Evolutionary conservation across 2,888 invertebrate genomes (phyloP), one percentile per base, ranked within the genome.

Genomic region (Macaria notata): DNA sequence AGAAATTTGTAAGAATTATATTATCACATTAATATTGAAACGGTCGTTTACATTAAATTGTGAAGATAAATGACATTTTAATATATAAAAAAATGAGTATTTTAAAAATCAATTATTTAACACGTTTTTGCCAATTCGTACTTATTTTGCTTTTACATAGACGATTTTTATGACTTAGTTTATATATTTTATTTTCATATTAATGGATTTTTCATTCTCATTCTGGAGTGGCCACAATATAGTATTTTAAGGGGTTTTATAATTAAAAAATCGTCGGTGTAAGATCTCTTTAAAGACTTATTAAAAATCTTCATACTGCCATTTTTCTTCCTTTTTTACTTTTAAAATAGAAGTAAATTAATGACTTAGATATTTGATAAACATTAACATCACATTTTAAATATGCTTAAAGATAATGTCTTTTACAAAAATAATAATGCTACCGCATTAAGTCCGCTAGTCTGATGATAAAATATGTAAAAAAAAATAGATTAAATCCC

Each of bases 361-460:
- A 29, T 33, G 39, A 7, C 9, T 9, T 9, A 33, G 19, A 33
- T 46, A 8, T 42, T 53, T 31, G 38, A 43, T 19, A 30, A 43
- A 36, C 29, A 41, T n/a, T 41, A 41, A 9, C n/a, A 8, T 41
- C 5, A 38, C 6, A 38, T 7, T 38, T 38, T 8, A 54, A 48
- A 57, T 56, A 52, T 45, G 60, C 56, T 62, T 63, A 56, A 55
- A 49, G 51, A 56, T 61, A 59, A 41, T 41, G 41, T 36, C 33
- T 36, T 46, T 43, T 70, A 70, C 69, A 58, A 59, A 56, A 57
- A 55, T 50, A 53, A 55, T 64, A 64, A 64, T 66, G 64, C 64
- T 57, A 49, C 53, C 54, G 65, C 63, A 62, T 75, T 82, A 85
- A 83, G 71, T 79, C 75, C 78, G 78, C 88, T 89, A 89, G 88